Base-by-base conservation (phyloP, 2,797 vertebrate species). In the Clarias pachynema region DNA sequence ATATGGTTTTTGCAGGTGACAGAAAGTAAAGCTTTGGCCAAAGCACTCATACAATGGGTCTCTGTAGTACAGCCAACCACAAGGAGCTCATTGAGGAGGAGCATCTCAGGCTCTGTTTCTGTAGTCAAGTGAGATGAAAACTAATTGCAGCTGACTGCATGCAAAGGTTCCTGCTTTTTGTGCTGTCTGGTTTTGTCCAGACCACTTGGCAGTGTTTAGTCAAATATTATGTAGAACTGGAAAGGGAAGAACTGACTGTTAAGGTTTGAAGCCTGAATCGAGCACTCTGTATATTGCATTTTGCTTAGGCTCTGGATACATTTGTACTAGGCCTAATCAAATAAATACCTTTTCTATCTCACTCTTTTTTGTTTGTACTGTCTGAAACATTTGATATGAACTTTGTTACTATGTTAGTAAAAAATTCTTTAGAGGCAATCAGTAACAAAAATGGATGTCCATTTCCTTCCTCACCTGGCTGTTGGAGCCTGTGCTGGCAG, bases 1-100 rank as follows among this genome's bases (percentile, higher is more conserved):
- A 86, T 87, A 92, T 93, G 91, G 56, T 44, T 92, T 94, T 90
- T 86, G 84, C 93, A 92, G 90, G 85, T 92, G 89, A 85, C 62
- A 74, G 86, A 89, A 81, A 86, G 79, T 83, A 75, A 85, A 84
- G 82, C 26, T 84, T 87, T 88, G 85, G 85, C 89, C 86, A 90
- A 86, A 82, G 84, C 85, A 49, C 81, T 81, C 83, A 85, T 91
- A 90, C 85, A 91, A 82, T 84, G 34, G 79, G 79, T 86, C 79
- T 91, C 82, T 85, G 86, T 89, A 89, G 88, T 82, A 57, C 78
- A 62, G 89, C 90, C 86, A 90, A 91, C 88, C 92, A 92, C 91
- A 90, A 90, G 83, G 91, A 91, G 84, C 74, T 91, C 81, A 89
- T 93, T 92, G 89, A 82, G 85, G 83, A 84, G 62, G 84, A 93